Evolutionary conservation across 2,797 vertebrate species (phyloP).

Genomic region (Lateolabrax maculatus): DNA sequence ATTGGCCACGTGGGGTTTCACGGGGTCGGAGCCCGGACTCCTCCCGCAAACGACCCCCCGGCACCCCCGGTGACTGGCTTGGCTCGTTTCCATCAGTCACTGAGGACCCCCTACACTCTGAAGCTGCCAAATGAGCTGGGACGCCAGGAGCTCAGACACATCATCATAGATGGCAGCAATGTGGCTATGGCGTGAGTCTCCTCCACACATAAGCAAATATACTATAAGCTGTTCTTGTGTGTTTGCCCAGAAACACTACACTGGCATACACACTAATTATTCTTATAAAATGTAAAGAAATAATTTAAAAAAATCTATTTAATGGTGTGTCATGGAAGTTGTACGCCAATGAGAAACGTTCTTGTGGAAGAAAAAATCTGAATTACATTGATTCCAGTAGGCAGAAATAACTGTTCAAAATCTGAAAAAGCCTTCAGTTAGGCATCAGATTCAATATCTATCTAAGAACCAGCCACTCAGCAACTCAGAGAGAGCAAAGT

Average conservation of each 20-base stretch:
- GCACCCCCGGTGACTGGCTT: conserved; percentile 87
- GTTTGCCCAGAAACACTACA: neutral
- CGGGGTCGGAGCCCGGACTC: conserved; percentile 56
- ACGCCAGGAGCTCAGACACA: conserved; percentile 87
- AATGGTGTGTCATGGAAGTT: neutral
- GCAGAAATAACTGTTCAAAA: neutral
- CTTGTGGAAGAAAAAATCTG: neutral
- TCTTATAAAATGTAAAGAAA: neutral
- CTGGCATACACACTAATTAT: neutral
- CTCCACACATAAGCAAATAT: neutral
- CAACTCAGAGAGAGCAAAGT: neutral
- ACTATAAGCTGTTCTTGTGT: neutral
- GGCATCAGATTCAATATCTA: neutral
- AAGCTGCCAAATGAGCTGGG: conserved; percentile 94
- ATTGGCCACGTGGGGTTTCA: conserved; percentile 72
- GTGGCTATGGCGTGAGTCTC: conserved; percentile 96
- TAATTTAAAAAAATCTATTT: neutral
- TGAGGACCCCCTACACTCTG: conserved; percentile 91
- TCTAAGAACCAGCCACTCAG: neutral
- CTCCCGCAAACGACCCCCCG: conserved; percentile 60
- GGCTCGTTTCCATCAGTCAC: conserved; percentile 92
- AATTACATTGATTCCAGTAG: neutral
- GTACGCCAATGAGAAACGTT: neutral
- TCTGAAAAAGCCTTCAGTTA: neutral
- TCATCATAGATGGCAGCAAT: conserved; percentile 98